Base-by-base conservation (phyloP, 1,140 invertebrate genomes). In the Elymnias hypermnestra region DNA sequence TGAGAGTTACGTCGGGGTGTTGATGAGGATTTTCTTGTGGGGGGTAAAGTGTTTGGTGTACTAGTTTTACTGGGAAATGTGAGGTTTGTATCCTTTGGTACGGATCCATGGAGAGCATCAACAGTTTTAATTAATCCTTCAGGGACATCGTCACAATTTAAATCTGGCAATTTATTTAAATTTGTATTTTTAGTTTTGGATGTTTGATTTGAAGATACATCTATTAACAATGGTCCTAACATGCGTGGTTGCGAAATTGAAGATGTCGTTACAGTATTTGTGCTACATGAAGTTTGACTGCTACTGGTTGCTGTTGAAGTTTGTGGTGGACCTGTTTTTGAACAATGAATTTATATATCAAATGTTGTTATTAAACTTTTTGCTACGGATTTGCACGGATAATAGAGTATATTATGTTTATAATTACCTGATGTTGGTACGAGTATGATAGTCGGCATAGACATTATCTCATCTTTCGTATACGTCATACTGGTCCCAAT, bases 381-480 rank as follows among this genome's bases (percentile, higher is more conserved):
- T 25, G 21, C 21, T 22, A 22, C 5, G 21, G 2, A 2, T 12
- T 29, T 29, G 13, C 10, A 28, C 10, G 13, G n/a, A 2, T 7
- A 3, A 26, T n/a, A 3, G 3, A 2, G 5, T 25, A 9, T 9
- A 29, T 12, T 12, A 2, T 13, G 1, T 12, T 13, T 4, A 3
- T 15, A 33, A 33, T 33, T 70, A 82, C 81, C 72, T 70, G 75
- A 51, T 22, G 56, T 36, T 25, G 74, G 76, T 13, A 79, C 68
- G 21, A 84, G 42, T 39, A 84, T 78, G 14, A 84, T 68, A 13
- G 81, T 84, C 9, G 81, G 81, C 81, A 84, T 84, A 5, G 81
- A 76, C 77, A 84, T 82, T 45, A 84, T 84, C 60, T 84, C 77
- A 63, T 81, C 78, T 54, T 72, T 71, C n/a, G 76, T 79, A 42